Evolutionary conservation across 2,888 invertebrate species (phyloP).

Genomic region (Apamea monoglypha): DNA sequence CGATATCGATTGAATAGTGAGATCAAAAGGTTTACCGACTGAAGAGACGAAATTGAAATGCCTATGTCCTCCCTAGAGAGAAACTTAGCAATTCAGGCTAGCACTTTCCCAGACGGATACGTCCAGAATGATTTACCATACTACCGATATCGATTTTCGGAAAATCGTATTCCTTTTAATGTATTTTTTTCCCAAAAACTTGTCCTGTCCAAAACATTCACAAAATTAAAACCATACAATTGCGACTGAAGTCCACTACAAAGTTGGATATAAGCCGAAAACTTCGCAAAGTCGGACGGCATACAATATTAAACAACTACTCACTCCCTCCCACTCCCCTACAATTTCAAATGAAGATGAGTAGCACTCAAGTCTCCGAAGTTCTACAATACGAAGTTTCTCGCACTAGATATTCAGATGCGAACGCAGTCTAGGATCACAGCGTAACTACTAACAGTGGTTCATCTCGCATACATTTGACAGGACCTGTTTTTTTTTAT

Average conservation of each 20-base stretch:
- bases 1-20: background rate
- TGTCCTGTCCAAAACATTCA: background rate
- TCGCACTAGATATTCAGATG: slow-evolving; percentile 48
- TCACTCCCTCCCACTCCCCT: slow-evolving; percentile 10
- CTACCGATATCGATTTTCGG: background rate
- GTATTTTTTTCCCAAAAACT: background rate
- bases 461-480: background rate
- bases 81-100: background rate
- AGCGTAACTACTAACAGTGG: slow-evolving; percentile 4
- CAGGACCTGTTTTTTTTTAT: background rate
- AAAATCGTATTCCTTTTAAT: background rate
- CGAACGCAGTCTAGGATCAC: slow-evolving; percentile 14
- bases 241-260: slow-evolving; percentile 18
- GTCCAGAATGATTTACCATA: background rate
- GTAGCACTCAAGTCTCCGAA: slow-evolving; percentile 49
- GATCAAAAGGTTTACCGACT: background rate
- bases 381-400: slow-evolving; percentile 58
- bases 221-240: slow-evolving; percentile 7
- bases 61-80: background rate
- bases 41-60: background rate
- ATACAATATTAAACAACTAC: slow-evolving; percentile 46
- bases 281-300: slow-evolving; percentile 31
- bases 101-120: background rate
- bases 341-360: slow-evolving; percentile 63
- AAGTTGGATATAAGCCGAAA: slow-evolving; percentile 38